Conservation (phyloP, 2,113 vertebrate species). For the Urocynchramus pylzowi region DNA sequence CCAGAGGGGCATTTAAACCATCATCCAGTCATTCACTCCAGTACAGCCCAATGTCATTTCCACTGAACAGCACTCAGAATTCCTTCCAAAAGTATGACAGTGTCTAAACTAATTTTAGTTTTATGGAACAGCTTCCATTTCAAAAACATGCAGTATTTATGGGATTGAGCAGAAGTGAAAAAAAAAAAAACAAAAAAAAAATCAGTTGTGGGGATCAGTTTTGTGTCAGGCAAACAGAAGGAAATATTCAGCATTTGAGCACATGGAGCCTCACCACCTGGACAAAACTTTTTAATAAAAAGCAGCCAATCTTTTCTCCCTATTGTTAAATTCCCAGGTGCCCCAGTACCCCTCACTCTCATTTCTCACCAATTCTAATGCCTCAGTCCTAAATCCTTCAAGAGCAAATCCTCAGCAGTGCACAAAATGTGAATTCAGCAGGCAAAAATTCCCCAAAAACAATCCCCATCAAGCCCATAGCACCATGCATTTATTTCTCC, state of each 20-base stretch:
- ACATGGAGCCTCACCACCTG: not conserved
- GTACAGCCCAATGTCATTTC: not conserved
- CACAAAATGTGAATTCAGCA: constrained; percentile 21
- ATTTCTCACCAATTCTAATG: not conserved
- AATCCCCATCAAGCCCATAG: not conserved
- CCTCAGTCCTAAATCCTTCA: not conserved
- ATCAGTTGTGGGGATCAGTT: not conserved
- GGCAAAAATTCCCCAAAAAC: not conserved
- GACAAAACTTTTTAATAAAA: not conserved
- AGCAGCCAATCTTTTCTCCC: not conserved
- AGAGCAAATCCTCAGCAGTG: not conserved
- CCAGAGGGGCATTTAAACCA: constrained; percentile 39
- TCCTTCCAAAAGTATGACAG: not conserved
- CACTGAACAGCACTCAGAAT: not conserved
- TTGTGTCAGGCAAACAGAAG: not conserved
- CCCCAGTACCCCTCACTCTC: not conserved
- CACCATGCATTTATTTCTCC: not conserved
- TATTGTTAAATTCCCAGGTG: not conserved
- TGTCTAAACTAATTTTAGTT: constrained; percentile 38
- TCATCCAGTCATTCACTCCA: not conserved
- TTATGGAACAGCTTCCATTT: not conserved
- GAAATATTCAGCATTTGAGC: not conserved
- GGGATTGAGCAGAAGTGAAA: not conserved
- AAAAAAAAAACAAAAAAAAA: not conserved
- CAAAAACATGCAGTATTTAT: not conserved